Evolutionary conservation across 2,113 vertebrate genomes (phyloP).

Genomic region (Ramphastos sulfuratus): DNA sequence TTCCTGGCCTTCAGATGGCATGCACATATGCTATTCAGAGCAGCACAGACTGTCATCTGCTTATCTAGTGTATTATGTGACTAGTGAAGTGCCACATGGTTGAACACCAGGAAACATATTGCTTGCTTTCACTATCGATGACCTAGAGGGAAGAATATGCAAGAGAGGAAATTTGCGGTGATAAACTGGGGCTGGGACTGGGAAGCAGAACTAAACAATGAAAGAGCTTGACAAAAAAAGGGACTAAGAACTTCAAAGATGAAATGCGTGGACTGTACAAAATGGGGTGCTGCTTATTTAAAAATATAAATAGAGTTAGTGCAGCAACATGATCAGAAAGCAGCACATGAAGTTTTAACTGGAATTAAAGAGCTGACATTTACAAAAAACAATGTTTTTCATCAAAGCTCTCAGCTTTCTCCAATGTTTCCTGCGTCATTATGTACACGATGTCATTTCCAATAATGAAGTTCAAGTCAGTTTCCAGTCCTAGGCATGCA

Average conservation of each 20-base stretch:
- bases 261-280: not conserved
- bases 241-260: slow-evolving; percentile 3
- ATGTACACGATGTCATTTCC: not conserved
- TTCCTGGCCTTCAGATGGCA: slow-evolving; percentile 58
- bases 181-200: slow-evolving; percentile 44
- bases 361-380: not conserved
- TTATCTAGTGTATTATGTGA: slow-evolving; percentile 65
- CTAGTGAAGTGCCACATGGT: slow-evolving; percentile 69
- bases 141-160: slow-evolving; percentile 69
- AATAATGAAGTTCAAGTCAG: not conserved
- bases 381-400: not conserved
- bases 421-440: not conserved
- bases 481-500: not conserved
- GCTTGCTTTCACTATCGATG: slow-evolving; percentile 67
- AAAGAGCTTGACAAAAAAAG: slow-evolving; percentile 12
- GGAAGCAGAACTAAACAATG: slow-evolving; percentile 42
- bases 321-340: not conserved
- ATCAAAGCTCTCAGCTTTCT: not conserved
- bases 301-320: not conserved
- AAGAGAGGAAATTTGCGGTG: slow-evolving; percentile 60
- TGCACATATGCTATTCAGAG: slow-evolving; percentile 64
- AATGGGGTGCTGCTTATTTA: not conserved
- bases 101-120: slow-evolving; percentile 72
- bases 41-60: slow-evolving; percentile 65
- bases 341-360: not conserved